Conservation (phyloP, 2,888 invertebrate species). For the Idaea dimidiata region DNA sequence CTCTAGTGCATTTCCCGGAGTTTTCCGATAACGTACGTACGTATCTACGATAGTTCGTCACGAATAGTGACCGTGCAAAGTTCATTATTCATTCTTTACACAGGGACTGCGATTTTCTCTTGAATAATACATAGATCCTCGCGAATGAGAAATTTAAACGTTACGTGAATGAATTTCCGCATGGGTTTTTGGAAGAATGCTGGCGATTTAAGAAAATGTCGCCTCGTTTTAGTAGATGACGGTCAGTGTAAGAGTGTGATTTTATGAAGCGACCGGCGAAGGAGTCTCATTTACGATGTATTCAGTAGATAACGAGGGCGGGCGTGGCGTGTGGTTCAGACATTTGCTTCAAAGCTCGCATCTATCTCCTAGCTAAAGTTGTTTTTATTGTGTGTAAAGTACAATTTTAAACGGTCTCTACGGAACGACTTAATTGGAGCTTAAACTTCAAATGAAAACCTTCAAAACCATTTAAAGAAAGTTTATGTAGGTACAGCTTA, state of each 20-base stretch:
- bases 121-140: slow-evolving; percentile 45
- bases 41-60: slow-evolving; percentile 19
- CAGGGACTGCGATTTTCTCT: slow-evolving; percentile 34
- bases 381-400: background rate
- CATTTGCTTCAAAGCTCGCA: slow-evolving; percentile 36
- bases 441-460: too few relatives aligned
- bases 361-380: background rate
- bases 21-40: slow-evolving; percentile 19
- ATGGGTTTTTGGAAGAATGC: slow-evolving; percentile 18
- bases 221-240: slow-evolving; percentile 31
- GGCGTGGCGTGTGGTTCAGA: slow-evolving; percentile 36
- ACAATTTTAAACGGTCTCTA: too few relatives aligned
- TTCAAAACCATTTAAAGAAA: too few relatives aligned
- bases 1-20: slow-evolving; percentile 14
- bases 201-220: slow-evolving; percentile 21
- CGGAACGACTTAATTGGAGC: too few relatives aligned
- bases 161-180: slow-evolving; percentile 18
- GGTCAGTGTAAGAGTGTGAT: slow-evolving; percentile 48
- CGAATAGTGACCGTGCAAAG: slow-evolving; percentile 25
- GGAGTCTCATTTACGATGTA: slow-evolving; percentile 58
- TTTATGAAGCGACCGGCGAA: slow-evolving; percentile 43
- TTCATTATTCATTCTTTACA: slow-evolving; percentile 39
- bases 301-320: slow-evolving; percentile 58
- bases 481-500: too few relatives aligned
- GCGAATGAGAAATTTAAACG: slow-evolving; percentile 28